phyloP scores from a whole-genome alignment of 2,888 invertebrate species.

The Palloptera scutellata region DNA sequence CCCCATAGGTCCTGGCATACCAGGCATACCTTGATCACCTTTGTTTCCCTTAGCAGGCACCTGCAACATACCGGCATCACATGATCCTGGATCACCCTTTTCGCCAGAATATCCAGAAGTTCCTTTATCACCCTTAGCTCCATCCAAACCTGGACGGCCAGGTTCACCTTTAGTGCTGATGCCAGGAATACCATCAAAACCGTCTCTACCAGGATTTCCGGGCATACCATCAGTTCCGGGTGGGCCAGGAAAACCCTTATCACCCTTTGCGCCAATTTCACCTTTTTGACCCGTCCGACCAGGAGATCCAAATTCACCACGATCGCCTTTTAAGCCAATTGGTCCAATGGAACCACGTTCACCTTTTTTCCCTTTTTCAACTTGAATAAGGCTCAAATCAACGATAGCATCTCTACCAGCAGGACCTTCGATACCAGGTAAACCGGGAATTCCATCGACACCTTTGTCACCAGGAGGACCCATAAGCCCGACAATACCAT shows the following conservation, averaged over 20 bases:
- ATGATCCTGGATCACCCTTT: slow-evolving; percentile 74
- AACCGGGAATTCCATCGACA: slow-evolving; percentile 67
- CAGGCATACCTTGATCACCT: slow-evolving; percentile 71
- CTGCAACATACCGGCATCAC: slow-evolving; percentile 65
- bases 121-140: slow-evolving; percentile 65
- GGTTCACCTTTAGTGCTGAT: slow-evolving; percentile 78
- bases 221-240: slow-evolving; percentile 77
- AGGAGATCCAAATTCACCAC: slow-evolving; percentile 73
- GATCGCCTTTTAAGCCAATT: slow-evolving; percentile 72
- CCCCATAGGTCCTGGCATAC: slow-evolving; percentile 70
- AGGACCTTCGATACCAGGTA: slow-evolving; percentile 72
- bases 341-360: slow-evolving; percentile 72
- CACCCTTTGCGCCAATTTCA: slow-evolving; percentile 72
- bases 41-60: slow-evolving; percentile 67
- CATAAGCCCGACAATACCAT: slow-evolving; percentile 73
- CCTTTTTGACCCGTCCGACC: slow-evolving; percentile 79
- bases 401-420: slow-evolving; percentile 71
- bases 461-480: slow-evolving; percentile 59
- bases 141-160: slow-evolving; percentile 71
- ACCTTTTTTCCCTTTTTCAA: slow-evolving; percentile 74
- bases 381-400: slow-evolving; percentile 66
- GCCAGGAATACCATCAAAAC: slow-evolving; percentile 75
- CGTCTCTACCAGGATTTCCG: slow-evolving; percentile 73
- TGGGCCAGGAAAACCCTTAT: slow-evolving; percentile 73
- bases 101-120: slow-evolving; percentile 64